Base-by-base conservation (phyloP, 1,140 invertebrate species). In the Ceratosolen solmsi region DNA sequence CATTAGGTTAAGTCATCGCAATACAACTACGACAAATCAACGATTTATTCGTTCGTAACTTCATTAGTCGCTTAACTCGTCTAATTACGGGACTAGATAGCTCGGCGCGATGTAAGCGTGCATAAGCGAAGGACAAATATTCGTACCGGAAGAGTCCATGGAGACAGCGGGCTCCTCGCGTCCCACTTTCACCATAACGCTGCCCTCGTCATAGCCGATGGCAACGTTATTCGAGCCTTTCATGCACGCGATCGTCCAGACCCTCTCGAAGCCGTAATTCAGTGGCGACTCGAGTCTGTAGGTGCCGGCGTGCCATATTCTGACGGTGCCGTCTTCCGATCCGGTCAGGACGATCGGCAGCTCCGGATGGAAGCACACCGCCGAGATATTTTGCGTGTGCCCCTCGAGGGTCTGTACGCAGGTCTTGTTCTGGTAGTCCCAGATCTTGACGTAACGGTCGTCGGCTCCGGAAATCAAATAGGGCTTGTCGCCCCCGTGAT, bases 341-440 rank as follows among this genome's bases (percentile, higher is more conserved):
- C 98, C 99, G 13, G 98, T 99, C 68, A 99, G 91, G 71, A 99
- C 96, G 77, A 99, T 98, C 0, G 99, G 99, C 72, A 99, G 91
- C 90, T 99, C 98, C 0, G 99, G 98, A 92, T 99, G 99, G 92
- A 99, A 99, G 80, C 94, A 96, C 0, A 97, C 96, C 63, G 94
- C 94, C 0, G 98, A 97, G 73, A 99, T 97, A 90, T 99, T 99
- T 87, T 99, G 97, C 0, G 97, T 96, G 92, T 99, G 99, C 13
- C 95, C 98, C 91, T 99, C 98, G 30, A 99, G 91, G 0, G 98
- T 99, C 89, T 99, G 98, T 0, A 99, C 99, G 92, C 99, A 99
- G 0, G 98, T 99, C 92, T 99, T 99, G 90, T 99, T 99, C 89
- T 99, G 96, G 90, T 99, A 99, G 90, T 99, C 99, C 99, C 99